Percentiles rank a stretch among this genome's conserved stretches.
Conservation (phyloP, 2,113 vertebrate species). For the human region GRCh38 chr2:82718501-82719000, state of each 20-base stretch:
- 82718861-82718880: not conserved
- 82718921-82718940: not conserved
- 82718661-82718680: not conserved
- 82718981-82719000: not conserved
- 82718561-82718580: not conserved
- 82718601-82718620: not conserved
- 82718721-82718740: not conserved
- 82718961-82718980: not conserved
- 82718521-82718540: not conserved
- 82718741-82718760: not conserved
- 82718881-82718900: not conserved
- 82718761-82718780: not conserved
- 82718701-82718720: not conserved
- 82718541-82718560: not conserved
- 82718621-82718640: not conserved
- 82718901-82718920: not conserved
- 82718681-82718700: not conserved
- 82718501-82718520: not conserved
- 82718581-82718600: not conserved
- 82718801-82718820: not conserved
- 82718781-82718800: not conserved
- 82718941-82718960: not conserved
- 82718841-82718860: not conserved
- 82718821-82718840: not conserved
- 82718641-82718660: not conserved